Percentiles rank a stretch among this genome's conserved stretches.
Evolutionary conservation across 2,113 vertebrate species (phyloP).

Genomic region (Falcunculus frontatus): DNA sequence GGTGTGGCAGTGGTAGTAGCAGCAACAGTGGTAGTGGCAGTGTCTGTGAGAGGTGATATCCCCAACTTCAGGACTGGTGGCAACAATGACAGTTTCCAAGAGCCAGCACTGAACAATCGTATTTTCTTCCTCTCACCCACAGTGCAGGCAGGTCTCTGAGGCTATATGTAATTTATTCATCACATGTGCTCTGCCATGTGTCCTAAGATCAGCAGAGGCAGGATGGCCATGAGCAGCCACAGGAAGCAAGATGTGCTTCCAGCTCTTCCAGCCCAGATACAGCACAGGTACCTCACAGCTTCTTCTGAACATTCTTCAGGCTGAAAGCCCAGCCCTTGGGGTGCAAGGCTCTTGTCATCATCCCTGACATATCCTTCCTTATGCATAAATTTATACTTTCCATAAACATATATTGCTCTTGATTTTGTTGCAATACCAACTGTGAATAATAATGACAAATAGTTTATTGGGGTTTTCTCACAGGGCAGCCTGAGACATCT

Average conservation of each 20-base stretch:
- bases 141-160: neutral
- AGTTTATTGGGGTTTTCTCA: neutral
- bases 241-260: neutral
- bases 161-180: neutral
- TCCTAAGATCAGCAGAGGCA: neutral
- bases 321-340: neutral
- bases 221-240: fast-evolving
- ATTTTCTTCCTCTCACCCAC: neutral
- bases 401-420: fast-evolving
- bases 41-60: neutral
- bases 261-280: neutral
- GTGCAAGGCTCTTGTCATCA: neutral
- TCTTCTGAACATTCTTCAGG: neutral
- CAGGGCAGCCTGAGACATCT: neutral
- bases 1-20: neutral
- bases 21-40: too few species aligned
- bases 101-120: fast-evolving
- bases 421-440: neutral
- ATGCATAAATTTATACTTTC: neutral
- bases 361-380: neutral
- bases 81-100: neutral
- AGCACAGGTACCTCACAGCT: neutral
- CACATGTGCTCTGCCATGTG: fast-evolving
- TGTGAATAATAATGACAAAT: neutral
- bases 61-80: neutral